Evolutionary conservation across 1,140 invertebrate species (phyloP), one percentile per base, ranked within the genome.

Genomic region (Elymnias hypermnestra): DNA sequence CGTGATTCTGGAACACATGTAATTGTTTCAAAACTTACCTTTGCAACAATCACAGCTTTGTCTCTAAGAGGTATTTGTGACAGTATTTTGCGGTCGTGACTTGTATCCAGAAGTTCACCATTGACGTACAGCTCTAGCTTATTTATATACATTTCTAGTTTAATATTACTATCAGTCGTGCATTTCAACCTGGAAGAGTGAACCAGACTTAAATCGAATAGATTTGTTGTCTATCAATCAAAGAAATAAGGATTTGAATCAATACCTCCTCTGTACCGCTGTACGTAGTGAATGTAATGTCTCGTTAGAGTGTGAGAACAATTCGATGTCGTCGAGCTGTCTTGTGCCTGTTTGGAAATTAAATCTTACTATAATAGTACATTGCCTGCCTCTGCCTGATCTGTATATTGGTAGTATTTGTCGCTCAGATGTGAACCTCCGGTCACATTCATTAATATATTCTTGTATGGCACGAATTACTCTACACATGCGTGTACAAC

Each of bases 401-500:
- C 94, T 92, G 69, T 94, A 93, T 33, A 97, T 90, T 15, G 96
- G 95, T 55, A 98, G 87, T 68, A 97, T 94, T 62, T 94, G 92
- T 50, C 97, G 89, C 76, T 99, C 97, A 5, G 94, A 94, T 14
- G 92, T 91, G 87, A 95, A 98, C 43, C 94, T 92, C 44, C 93
- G 92, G 88, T 99, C 97, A 89, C 97, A 98, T 84, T 99, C 97
- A 50, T 93, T 94, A 42, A 99, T 93, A 75, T 99, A 99, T 87
- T 98, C 97, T 66, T 95, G 93, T 49, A 99, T 89, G 59, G 98
- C 96, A 87, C 96, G 95, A 69, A 99, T 90, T 13, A 99, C 94
- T 47, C 97, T 91, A 76, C 96, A 97, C 92, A 98, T 96, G 81
- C 90, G 88, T 48, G 88, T 86, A 57, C 88, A 83, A 63, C 77